Evolutionary conservation across 1,140 invertebrate species (phyloP), one percentile per base, ranked within the genome.

Genomic region (Platorchestia sp.): DNA sequence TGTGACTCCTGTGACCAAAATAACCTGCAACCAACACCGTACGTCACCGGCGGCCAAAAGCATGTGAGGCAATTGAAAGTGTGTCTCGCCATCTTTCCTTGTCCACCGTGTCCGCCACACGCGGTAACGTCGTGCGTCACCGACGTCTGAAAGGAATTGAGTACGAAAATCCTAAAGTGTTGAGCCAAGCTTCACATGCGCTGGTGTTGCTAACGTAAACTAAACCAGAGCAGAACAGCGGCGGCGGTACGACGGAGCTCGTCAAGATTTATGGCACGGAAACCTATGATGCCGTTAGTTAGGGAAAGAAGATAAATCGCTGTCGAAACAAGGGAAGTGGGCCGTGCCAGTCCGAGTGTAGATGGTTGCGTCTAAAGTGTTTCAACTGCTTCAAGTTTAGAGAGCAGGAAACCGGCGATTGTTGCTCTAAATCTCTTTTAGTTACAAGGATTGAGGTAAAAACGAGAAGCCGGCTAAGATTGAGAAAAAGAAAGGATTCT

Each of bases 281-380:
- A 93, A 93, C 91, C 91, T 93, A 93, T 93, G 91, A 93, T 93
- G 91, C 45, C 91, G 91, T 93, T 93, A 93, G 91, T 93, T 93
- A 93, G 36, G 43, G 91, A 93, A 93, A 93, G 91, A 93, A 93
- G 91, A 93, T 93, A 93, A 93, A 93, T 93, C 91, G 91, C 91
- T 93, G 91, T 93, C 91, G 91, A 45, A 93, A 93, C 43, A 47
- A 44, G 44, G 91, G 91, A 93, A 93, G 91, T 93, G 91, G 91
- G 91, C 91, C 44, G 91, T 47, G 45, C 91, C 45, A 93, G 91
- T 45, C 44, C 45, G 87, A 89, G 87, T 89, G 87, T 89, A 89
- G 87, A 89, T 89, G 87, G 87, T 89, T 89, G 87, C 43, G 87
- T 44, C 87, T 89, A 89, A 89, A 89, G 87, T 89, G 87, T 89